phyloP scores from a whole-genome alignment of 1,140 invertebrate species.

The Zaprionus nigranus region DNA sequence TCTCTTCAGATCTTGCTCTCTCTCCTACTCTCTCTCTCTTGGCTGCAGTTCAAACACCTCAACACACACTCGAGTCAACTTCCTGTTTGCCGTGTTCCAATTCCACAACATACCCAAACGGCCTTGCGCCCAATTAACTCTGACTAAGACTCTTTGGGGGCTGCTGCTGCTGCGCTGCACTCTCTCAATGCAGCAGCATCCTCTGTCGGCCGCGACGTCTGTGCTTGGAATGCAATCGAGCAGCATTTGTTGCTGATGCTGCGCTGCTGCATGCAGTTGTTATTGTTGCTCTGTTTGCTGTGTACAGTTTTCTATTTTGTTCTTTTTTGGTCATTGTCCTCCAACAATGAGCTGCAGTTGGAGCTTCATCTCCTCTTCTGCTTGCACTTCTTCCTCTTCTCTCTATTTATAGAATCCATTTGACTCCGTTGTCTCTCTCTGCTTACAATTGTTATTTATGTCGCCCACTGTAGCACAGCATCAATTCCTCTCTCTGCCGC shows the following conservation, averaged over 20 bases:
- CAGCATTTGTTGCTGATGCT: slow-evolving; percentile 28
- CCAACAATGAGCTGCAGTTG: slow-evolving; percentile 31
- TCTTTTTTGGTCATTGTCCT: slow-evolving; percentile 67
- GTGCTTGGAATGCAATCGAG: slow-evolving; percentile 43
- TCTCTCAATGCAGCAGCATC: slow-evolving; percentile 15
- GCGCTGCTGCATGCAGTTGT: background rate
- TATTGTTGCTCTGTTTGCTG: slow-evolving; percentile 6
- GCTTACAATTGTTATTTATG: slow-evolving; percentile 52
- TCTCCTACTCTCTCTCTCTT: slow-evolving; percentile 6
- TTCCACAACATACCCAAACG: slow-evolving; percentile 56
- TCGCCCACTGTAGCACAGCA: slow-evolving; percentile 35
- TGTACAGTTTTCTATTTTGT: slow-evolving; percentile 62
- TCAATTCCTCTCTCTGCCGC: slow-evolving; percentile 27
- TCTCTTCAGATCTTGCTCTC: background rate
- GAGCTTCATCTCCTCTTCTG: slow-evolving; percentile 14
- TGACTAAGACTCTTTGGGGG: slow-evolving; percentile 34
- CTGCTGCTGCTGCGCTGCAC: background rate
- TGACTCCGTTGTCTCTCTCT: slow-evolving; percentile 30
- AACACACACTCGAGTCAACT: slow-evolving; percentile 13
- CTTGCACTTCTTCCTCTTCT: slow-evolving; percentile 22
- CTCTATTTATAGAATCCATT: slow-evolving; percentile 63
- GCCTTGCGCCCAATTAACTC: slow-evolving; percentile 57
- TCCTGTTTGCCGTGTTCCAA: slow-evolving; percentile 53
- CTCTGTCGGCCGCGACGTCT: background rate
- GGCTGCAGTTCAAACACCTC: slow-evolving; percentile 47